Conservation (phyloP, 2,797 vertebrate species). For the Myripristis jacobus region DNA sequence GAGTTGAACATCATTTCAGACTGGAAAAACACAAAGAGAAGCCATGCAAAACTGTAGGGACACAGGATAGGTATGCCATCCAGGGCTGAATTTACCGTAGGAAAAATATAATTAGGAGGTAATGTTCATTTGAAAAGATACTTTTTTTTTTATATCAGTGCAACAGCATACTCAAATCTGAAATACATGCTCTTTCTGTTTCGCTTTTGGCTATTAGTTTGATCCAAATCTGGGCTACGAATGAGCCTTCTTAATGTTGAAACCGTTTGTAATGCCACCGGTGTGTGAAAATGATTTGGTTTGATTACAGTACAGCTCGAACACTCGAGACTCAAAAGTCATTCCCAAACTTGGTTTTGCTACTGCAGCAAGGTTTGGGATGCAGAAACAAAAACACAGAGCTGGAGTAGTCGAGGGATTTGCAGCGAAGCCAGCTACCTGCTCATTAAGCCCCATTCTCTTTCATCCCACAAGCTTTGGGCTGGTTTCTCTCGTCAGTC, state of each 20-base stretch:
- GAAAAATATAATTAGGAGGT: slow-evolving; percentile 12
- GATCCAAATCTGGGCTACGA: slow-evolving; percentile 1
- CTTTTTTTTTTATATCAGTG: not conserved
- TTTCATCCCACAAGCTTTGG: slow-evolving; percentile 66
- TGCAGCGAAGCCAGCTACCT: slow-evolving; percentile 62
- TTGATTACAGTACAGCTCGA: slow-evolving; percentile 32
- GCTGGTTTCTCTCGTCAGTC: slow-evolving; percentile 67
- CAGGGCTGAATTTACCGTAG: slow-evolving; percentile 12
- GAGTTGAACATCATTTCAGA: slow-evolving; percentile 50
- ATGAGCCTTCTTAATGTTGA: not conserved
- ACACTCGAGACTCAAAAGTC: slow-evolving; percentile 8
- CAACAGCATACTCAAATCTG: too few relatives aligned
- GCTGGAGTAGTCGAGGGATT: slow-evolving; percentile 48
- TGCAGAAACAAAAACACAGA: slow-evolving; percentile 50
- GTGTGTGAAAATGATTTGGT: slow-evolving; percentile 9
- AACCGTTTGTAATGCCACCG: too few relatives aligned
- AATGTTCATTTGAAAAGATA: slow-evolving; percentile 16
- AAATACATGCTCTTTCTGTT: not conserved
- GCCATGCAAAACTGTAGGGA: slow-evolving; percentile 7
- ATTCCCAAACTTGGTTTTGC: slow-evolving; percentile 27
- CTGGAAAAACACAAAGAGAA: slow-evolving; percentile 46
- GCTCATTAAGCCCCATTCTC: slow-evolving; percentile 73
- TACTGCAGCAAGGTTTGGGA: slow-evolving; percentile 34
- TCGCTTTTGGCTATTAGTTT: slow-evolving; percentile 25
- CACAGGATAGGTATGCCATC: slow-evolving; percentile 20